Base-by-base conservation (phyloP, 2,888 invertebrate genomes). In the Cerastis rubricosa region DNA sequence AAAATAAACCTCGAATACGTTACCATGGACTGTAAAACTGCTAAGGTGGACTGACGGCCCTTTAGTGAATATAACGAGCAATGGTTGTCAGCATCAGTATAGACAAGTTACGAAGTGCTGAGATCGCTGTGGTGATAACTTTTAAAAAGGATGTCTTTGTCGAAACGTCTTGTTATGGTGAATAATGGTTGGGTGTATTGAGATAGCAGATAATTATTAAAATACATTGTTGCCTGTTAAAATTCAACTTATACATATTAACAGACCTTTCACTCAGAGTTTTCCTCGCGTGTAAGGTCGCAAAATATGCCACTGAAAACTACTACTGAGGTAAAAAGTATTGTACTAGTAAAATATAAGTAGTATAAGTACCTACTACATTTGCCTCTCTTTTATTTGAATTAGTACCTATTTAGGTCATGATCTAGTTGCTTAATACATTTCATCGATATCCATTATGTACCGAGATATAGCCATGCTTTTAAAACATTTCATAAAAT, bases 21-120 rank as follows among this genome's bases (percentile, higher is more conserved):
- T 66, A 81, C 54, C 25, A 71, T 77, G 5, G 17, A 59, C 57
- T 35, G 81, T 45, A 63, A 77, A 85, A 74, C 49, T 73, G 85
- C 67, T 59, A 19, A 81, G 49, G 45, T 64, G 40, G 67, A 43
- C 54, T 73, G 85, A 72, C 67, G 61, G 43, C 45, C 25, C 71
- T 74, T 71, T 63, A 71, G 59, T 43, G 77, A 75, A 74, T 63
- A 73, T 85, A 84, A 85, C 84, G 85, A 84, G 85, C 77, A 59
- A 45, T n/a, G 49, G 71, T 35, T 84, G 81, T 81, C 81, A 77
- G 49, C 43, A 25, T 57, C 14, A 9, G 54, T 35, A 74, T 17
- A 72, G 71, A 76, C 74, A 85, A 67, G 81, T 61, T 35, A 22
- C 64, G 70, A 59, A 70, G 14, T 29, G 65, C 63, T 35, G 64